These are phyloP conservation scores for Cyclargus thomasi DNA, from an alignment of 1,140 invertebrate genomes.

Conservation along the genomic window DNA sequence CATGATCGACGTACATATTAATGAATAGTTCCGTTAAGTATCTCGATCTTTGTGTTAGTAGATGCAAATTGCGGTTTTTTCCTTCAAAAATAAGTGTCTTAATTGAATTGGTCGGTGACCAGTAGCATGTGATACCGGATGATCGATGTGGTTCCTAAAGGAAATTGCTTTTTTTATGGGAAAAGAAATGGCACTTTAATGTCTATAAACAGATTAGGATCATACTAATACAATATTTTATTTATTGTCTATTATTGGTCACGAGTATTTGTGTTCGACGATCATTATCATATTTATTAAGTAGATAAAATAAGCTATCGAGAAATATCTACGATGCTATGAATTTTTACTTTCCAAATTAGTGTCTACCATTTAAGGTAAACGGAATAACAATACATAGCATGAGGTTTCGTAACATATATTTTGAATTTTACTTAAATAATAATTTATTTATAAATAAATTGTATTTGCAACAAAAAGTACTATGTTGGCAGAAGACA, in stretches of 20 bases:
- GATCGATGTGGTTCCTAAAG: neutral
- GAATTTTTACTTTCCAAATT: constrained; percentile 6
- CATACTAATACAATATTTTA: too few relatives aligned
- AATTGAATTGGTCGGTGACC: neutral
- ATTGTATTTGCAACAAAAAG: too few relatives aligned
- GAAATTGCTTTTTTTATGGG: neutral
- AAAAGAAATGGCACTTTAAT: neutral
- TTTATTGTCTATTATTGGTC: too few relatives aligned
- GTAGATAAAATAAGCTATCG: neutral
- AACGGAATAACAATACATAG: constrained; percentile 2
- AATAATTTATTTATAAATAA: neutral
- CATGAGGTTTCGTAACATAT: neutral
- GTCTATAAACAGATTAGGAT: too few relatives aligned
- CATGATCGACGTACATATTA: constrained; percentile 54
- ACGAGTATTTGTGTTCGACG: neutral
- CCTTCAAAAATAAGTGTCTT: neutral
- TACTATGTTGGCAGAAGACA: too few relatives aligned
- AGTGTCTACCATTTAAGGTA: constrained; percentile 10
- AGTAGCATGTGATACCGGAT: neutral
- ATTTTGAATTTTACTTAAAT: neutral
- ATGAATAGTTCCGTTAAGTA: constrained; percentile 62
- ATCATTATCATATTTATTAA: neutral
- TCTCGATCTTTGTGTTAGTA: constrained; percentile 34
- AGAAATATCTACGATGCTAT: neutral
- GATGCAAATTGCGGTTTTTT: neutral